Evolutionary conservation across 2,888 invertebrate species (phyloP).

Genomic region (Drosophila setosimentum): DNA sequence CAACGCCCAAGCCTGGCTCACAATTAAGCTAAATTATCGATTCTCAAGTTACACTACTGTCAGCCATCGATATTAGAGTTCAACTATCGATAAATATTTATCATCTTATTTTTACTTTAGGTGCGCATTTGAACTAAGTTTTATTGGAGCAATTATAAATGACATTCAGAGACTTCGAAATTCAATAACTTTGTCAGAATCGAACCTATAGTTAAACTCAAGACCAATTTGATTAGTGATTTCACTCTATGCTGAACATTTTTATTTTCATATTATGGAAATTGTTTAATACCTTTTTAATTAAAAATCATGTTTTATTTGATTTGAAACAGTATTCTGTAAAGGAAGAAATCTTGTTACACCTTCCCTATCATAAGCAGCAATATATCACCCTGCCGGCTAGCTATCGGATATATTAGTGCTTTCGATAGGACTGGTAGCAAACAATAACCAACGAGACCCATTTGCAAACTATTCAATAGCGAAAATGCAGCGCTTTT

Average conservation of each 20-base stretch:
- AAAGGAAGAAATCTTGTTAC: slow-evolving; percentile 23
- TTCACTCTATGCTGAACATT: not conserved
- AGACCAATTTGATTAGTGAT: not conserved
- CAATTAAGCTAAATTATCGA: slow-evolving; percentile 36
- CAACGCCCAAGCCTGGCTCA: slow-evolving; percentile 77
- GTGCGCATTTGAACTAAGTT: not conserved
- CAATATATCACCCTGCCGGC: not conserved
- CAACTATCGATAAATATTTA: slow-evolving; percentile 23
- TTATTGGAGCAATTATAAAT: not conserved
- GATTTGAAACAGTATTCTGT: slow-evolving; percentile 5
- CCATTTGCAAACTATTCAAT: slow-evolving; percentile 53
- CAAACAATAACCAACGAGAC: slow-evolving; percentile 9
- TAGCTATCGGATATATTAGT: not conserved
- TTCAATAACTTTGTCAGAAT: not conserved
- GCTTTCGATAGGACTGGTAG: not conserved
- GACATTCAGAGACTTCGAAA: not conserved
- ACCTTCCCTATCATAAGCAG: slow-evolving; percentile 1
- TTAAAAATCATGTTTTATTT: not conserved
- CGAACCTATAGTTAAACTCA: not conserved
- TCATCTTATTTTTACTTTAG: not conserved
- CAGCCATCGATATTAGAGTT: not conserved
- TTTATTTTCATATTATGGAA: not conserved
- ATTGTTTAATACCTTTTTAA: not conserved
- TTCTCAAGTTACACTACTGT: slow-evolving; percentile 26
- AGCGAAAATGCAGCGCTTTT: slow-evolving; percentile 27